A percentile compares a stretch with the other conserved stretches of the same genome.
phyloP scores from a whole-genome alignment of 2,888 invertebrate genomes.

The Phalera bucephala region DNA sequence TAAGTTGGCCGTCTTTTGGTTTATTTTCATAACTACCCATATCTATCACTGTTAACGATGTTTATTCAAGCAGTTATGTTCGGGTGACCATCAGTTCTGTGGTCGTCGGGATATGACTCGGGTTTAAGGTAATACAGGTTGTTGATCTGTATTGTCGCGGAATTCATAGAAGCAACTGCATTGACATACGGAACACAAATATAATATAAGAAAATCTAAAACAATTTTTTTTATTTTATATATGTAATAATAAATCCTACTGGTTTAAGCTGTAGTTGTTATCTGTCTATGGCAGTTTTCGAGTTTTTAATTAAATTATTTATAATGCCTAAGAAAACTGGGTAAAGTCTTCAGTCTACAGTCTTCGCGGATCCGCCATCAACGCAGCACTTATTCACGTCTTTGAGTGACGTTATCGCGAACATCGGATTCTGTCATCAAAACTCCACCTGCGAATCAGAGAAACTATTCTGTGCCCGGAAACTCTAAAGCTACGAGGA shows the following conservation, averaged over 20 bases:
- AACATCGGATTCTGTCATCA: conserved; percentile 88
- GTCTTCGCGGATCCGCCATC: conserved; percentile 82
- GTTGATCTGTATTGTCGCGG: no score
- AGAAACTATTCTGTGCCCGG: conserved; percentile 80
- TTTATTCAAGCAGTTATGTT: conserved; percentile 76
- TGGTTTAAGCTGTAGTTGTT: no score
- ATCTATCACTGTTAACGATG: conserved; percentile 83
- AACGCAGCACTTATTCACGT: conserved; percentile 83
- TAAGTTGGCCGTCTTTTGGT: conserved; percentile 69
- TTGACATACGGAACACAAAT: no score
- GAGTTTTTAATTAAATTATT: no score
- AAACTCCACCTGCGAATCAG: conserved; percentile 84
- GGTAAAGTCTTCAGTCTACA: no score
- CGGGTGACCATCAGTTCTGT: conserved; percentile 39
- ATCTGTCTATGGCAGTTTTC: no score
- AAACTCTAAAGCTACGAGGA: conserved; percentile 70
- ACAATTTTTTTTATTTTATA: no score
- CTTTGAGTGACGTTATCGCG: conserved; percentile 94
- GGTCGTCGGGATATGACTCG: conserved; percentile 4
- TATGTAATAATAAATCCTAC: no score
- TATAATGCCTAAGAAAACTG: no score
- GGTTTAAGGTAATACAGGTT: not conserved
- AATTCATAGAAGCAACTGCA: no score
- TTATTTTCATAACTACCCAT: conserved; percentile 81
- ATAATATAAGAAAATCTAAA: no score